Conservation (phyloP, 2,888 invertebrate species). For the Malachius bipustulatus region DNA sequence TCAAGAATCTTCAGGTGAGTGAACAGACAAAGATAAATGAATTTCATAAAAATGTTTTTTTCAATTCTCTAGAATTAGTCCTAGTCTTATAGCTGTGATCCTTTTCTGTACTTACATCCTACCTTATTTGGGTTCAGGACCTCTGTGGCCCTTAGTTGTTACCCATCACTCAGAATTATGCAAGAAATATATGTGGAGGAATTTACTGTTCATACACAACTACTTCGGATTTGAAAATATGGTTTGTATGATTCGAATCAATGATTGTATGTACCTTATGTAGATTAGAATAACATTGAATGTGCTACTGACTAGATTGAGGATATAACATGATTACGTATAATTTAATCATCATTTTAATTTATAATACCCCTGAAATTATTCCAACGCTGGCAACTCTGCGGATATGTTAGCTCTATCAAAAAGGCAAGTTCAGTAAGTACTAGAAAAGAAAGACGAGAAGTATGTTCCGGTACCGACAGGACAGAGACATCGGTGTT, state of each 20-base stretch:
- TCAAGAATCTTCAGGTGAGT: constrained; percentile 45
- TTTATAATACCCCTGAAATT: too few relatives aligned
- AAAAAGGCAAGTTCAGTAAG: too few relatives aligned
- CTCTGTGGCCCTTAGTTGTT: constrained; percentile 54
- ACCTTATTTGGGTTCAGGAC: constrained; percentile 48
- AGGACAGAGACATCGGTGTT: too few relatives aligned
- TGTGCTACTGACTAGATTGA: too few relatives aligned
- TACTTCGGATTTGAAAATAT: constrained; percentile 57
- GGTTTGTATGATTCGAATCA: constrained; percentile 39
- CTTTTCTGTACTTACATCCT: constrained; percentile 51
- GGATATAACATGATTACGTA: too few relatives aligned
- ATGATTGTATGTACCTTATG: too few relatives aligned
- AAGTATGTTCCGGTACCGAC: too few relatives aligned
- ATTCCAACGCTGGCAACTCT: too few relatives aligned
- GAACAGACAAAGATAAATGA: background rate
- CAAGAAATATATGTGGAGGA: constrained; percentile 54
- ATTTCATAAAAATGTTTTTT: constrained; percentile 5
- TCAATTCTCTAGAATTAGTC: constrained; percentile 40
- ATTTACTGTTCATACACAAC: constrained; percentile 53
- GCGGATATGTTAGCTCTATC: too few relatives aligned
- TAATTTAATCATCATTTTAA: too few relatives aligned
- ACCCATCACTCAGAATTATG: constrained; percentile 51
- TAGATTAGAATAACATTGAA: too few relatives aligned
- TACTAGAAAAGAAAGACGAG: too few relatives aligned
- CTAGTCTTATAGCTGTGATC: constrained; percentile 47